Conservation (phyloP, 2,888 invertebrate genomes). For the Drosophila glabriapex region DNA sequence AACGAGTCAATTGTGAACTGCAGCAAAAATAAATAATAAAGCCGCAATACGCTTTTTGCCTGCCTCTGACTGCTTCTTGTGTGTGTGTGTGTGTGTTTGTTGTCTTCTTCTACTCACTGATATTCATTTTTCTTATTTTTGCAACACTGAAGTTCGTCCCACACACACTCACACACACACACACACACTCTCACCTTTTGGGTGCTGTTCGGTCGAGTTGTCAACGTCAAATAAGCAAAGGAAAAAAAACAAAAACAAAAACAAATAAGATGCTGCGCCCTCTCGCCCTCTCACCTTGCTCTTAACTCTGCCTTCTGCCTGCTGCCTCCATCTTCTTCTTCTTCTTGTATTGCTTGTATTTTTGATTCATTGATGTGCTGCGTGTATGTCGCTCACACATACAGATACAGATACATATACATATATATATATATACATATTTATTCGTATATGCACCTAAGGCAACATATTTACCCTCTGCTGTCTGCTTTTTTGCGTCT, state of each 20-base stretch:
- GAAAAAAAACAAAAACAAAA: background rate
- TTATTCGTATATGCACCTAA: conserved; percentile 38
- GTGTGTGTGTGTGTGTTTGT: background rate
- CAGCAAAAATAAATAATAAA: conserved; percentile 35
- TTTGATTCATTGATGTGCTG: conserved; percentile 80
- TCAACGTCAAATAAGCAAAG: conserved; percentile 60
- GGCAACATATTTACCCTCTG: conserved; percentile 41
- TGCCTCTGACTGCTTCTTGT: background rate
- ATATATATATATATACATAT: background rate
- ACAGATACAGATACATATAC: background rate
- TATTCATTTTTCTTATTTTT: conserved; percentile 9
- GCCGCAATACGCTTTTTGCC: conserved; percentile 15
- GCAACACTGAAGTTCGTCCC: conserved; percentile 71
- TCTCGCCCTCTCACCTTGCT: conserved; percentile 9
- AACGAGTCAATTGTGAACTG: conserved; percentile 79
- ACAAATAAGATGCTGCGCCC: conserved; percentile 60
- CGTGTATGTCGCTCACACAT: conserved; percentile 67
- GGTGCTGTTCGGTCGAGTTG: conserved; percentile 58
- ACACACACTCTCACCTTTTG: conserved; percentile 48
- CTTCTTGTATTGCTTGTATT: conserved; percentile 45
- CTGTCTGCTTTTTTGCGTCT: conserved; percentile 46
- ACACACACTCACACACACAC: conserved; percentile 51
- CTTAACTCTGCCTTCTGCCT: conserved; percentile 7
- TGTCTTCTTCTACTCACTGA: conserved; percentile 3
- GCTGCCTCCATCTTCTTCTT: background rate